Conservation (phyloP, 30 jellyfish, hydroid and myxozoan species). For the Mastigias papua region DNA sequence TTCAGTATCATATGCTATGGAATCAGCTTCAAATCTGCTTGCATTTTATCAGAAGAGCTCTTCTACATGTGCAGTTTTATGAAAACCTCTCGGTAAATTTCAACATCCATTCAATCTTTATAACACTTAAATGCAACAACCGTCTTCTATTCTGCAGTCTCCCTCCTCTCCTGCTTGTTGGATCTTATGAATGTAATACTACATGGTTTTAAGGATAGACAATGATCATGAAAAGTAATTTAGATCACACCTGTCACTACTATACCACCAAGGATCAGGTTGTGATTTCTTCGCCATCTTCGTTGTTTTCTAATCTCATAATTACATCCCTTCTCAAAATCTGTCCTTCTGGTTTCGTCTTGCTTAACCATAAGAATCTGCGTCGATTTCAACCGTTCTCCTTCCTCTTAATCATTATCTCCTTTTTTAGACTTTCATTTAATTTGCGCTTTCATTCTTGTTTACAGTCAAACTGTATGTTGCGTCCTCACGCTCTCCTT, state of each 20-base stretch:
- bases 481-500: constrained; percentile 62
- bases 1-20: no score
- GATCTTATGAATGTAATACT: no score
- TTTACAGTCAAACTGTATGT: constrained; percentile 27
- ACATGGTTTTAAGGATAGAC: no score
- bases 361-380: constrained; percentile 14
- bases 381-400: constrained; percentile 35
- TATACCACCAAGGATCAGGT: constrained; percentile 35
- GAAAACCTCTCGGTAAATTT: no score
- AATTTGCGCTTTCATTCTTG: background rate
- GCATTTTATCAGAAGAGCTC: no score
- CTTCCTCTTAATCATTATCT: constrained; percentile 2
- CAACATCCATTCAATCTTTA: no score
- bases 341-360: background rate
- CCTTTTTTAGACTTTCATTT: background rate
- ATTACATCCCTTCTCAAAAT: background rate
- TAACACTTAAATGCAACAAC: no score
- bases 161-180: no score
- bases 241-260: constrained; percentile 34
- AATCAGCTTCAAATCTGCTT: no score
- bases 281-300: constrained; percentile 49
- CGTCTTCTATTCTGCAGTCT: no score
- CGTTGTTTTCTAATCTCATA: background rate
- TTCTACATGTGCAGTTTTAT: no score
- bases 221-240: background rate